Evolutionary conservation across 1,140 invertebrate genomes (phyloP), one percentile per base, ranked within the genome.

Genomic region (Drosophila pachea): DNA sequence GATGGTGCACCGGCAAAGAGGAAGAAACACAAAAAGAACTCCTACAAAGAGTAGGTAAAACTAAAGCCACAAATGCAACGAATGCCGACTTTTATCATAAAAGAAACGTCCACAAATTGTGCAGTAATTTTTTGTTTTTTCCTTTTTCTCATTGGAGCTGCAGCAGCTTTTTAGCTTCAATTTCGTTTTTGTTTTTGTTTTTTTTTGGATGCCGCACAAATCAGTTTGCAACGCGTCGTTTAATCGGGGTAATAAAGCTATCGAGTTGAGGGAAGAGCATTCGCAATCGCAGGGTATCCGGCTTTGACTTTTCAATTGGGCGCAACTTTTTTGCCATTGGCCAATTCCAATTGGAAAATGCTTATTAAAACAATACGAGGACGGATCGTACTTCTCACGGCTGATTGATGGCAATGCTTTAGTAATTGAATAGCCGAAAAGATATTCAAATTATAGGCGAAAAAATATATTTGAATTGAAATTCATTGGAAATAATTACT

Each of bases 231-330:
- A 72, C 59, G 62, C 76, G 40, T 59, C 54, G 76, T 76, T 22
- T 78, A 76, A 78, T 63, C 77, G 73, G 63, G 68, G 81, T 73
- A 78, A 78, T 78, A 78, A 73, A 76, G 68, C 69, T 45, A 31
- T 45, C 54, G 12, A 22, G 22, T 22, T 22, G 22, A 3, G 22
- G 1, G 22, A 22, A 22, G 22, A n/a, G n/a, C n/a, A n/a, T n/a
- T n/a, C n/a, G n/a, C n/a, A n/a, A n/a, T n/a, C n/a, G n/a, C n/a
- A n/a, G n/a, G n/a, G n/a, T n/a, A n/a, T n/a, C n/a, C n/a, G n/a
- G n/a, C n/a, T n/a, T n/a, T n/a, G n/a, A 78, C 75, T 78, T 74
- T 77, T 69, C 78, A 70, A 74, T 70, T 58, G 65, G 35, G 60
- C 33, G 22, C 8, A 50, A 43, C 4, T 70, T 79, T 70, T 65